Conservation (phyloP, 2,113 vertebrate species). For the Puffinus mauretanicus region DNA sequence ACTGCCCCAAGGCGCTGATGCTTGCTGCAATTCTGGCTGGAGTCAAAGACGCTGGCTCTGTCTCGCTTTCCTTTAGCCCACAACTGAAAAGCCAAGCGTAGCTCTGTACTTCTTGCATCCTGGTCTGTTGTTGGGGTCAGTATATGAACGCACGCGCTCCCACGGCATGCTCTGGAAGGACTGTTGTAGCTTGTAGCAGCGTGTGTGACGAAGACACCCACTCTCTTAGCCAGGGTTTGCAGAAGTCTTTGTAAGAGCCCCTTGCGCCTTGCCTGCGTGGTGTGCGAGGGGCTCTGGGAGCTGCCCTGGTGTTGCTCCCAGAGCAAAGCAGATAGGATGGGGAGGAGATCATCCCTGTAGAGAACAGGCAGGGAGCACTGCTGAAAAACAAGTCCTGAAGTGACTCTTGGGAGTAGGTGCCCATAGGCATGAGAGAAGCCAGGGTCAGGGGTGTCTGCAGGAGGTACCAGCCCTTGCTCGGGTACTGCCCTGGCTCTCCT, state of each 20-base stretch:
- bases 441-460: rapidly evolving
- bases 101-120: background rate
- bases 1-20: background rate
- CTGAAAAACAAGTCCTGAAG: background rate
- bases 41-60: background rate
- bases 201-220: rapidly evolving
- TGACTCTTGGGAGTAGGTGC: background rate
- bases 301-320: background rate
- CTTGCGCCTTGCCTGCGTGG: background rate
- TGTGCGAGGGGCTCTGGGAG: rapidly evolving
- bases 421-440: rapidly evolving
- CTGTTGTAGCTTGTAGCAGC: background rate
- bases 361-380: background rate
- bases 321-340: background rate
- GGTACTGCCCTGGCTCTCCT: background rate
- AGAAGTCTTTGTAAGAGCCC: background rate
- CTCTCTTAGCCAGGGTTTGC: background rate
- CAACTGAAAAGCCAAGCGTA: background rate
- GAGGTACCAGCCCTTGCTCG: background rate
- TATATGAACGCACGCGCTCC: rapidly evolving
- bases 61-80: background rate
- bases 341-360: rapidly evolving
- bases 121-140: background rate
- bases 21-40: background rate
- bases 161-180: rapidly evolving